These are phyloP conservation scores for Lomographa bimaculata DNA, from an alignment of 2,888 invertebrate species.

Conservation along the genomic window DNA sequence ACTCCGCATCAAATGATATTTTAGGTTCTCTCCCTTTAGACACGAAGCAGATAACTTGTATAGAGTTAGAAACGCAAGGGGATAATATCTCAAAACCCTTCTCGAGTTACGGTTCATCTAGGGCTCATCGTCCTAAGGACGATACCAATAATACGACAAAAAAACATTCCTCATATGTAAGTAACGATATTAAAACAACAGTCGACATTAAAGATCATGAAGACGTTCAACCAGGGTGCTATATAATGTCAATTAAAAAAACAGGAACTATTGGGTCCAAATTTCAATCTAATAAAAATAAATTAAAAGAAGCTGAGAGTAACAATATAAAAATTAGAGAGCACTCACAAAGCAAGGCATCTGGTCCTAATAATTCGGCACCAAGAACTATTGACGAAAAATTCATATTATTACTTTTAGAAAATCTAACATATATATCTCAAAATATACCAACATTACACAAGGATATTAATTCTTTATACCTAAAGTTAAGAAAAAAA, in stretches of 20 bases:
- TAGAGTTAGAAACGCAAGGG: slow-evolving; percentile 22
- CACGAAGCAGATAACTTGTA: slow-evolving; percentile 14
- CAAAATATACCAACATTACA: slow-evolving; percentile 52
- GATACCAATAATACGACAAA: slow-evolving; percentile 47
- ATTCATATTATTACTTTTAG: slow-evolving; percentile 61
- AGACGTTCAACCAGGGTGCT: slow-evolving; percentile 52
- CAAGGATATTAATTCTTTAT: slow-evolving; percentile 60
- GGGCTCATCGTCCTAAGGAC: slow-evolving; percentile 38
- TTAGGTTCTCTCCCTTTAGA: slow-evolving; percentile 24
- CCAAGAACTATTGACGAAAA: slow-evolving; percentile 61
- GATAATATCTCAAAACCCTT: slow-evolving; percentile 46
- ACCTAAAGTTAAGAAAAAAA: slow-evolving; percentile 55
- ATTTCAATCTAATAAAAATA: slow-evolving; percentile 39
- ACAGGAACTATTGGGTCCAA: slow-evolving; percentile 31
- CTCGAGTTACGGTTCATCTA: slow-evolving; percentile 51
- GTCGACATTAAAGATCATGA: slow-evolving; percentile 35
- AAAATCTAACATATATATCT: slow-evolving; percentile 59
- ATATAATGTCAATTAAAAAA: slow-evolving; percentile 56
- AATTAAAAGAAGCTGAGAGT: slow-evolving; percentile 17
- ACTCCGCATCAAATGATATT: slow-evolving; percentile 33
- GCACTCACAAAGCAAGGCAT: slow-evolving; percentile 21
- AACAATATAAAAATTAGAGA: neutral
- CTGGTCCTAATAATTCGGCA: slow-evolving; percentile 27
- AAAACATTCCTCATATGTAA: too few relatives aligned
- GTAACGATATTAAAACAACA: too few relatives aligned